These are phyloP conservation scores for Penelope pileata DNA, from an alignment of 2,113 vertebrate genomes.

Conservation along the genomic window DNA sequence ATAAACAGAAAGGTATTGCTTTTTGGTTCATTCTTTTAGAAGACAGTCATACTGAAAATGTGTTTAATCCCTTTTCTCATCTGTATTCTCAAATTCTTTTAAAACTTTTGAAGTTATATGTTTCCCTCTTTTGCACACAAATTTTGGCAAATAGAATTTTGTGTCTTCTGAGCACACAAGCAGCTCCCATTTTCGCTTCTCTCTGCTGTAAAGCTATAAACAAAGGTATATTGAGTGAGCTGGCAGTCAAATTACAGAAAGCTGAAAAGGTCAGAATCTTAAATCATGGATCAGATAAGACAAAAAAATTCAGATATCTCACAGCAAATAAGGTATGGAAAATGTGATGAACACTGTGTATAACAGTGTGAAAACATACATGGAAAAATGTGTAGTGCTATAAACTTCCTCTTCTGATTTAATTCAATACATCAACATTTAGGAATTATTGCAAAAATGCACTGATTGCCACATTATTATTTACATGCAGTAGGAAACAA, in stretches of 20 bases:
- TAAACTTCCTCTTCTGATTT: constrained; percentile 46
- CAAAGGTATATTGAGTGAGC: constrained; percentile 36
- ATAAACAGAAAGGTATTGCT: constrained; percentile 43
- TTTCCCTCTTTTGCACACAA: not conserved
- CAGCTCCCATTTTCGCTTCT: not conserved
- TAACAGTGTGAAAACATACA: not conserved
- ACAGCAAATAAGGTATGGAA: not conserved
- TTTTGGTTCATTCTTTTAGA: not conserved
- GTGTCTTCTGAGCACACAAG: not conserved
- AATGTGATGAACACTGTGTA: not conserved
- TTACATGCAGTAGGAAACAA: not conserved
- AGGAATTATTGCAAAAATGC: constrained; percentile 31
- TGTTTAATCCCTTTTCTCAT: constrained; percentile 11
- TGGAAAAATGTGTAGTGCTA: not conserved
- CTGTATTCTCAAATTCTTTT: not conserved
- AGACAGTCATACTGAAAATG: not conserved
- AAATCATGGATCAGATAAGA: constrained; percentile 61
- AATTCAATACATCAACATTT: not conserved
- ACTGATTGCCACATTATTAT: constrained; percentile 4
- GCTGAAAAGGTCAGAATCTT: constrained; percentile 66
- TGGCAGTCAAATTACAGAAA: constrained; percentile 42
- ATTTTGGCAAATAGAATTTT: constrained; percentile 1
- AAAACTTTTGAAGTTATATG: not conserved
- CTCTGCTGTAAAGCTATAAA: constrained; percentile 50
- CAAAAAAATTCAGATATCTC: constrained; percentile 47